These are phyloP conservation scores for Megaptera novaeangliae DNA, from an alignment of 2,113 vertebrate genomes.

Conservation along the genomic window DNA sequence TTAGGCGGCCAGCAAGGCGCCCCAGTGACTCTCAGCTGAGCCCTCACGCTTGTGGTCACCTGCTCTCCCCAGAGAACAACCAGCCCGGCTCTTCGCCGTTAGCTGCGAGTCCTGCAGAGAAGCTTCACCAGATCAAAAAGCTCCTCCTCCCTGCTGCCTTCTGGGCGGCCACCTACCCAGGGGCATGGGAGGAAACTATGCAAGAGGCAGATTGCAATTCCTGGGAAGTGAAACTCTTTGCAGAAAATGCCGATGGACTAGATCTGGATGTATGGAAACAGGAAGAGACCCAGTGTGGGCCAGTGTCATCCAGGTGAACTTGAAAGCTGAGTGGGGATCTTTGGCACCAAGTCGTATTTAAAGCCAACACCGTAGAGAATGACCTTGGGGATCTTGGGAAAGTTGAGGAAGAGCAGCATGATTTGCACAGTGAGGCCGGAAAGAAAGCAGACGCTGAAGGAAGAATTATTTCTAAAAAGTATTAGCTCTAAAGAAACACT, in stretches of 20 bases:
- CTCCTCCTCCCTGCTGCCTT: conserved; percentile 56
- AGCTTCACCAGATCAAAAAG: conserved; percentile 65
- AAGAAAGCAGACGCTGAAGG: conserved; percentile 24
- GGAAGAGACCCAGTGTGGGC: conserved; percentile 52
- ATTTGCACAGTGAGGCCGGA: conserved; percentile 27
- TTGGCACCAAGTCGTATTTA: conserved; percentile 38
- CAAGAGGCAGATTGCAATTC: conserved; percentile 64
- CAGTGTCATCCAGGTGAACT: conserved; percentile 17
- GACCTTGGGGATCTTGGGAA: conserved; percentile 60
- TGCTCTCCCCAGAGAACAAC: conserved; percentile 56
- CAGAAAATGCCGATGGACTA: conserved; percentile 40
- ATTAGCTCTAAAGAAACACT: background rate
- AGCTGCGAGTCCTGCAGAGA: conserved; percentile 59
- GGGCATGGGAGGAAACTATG: conserved; percentile 12
- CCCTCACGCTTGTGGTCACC: conserved; percentile 39
- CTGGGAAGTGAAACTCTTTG: conserved; percentile 58
- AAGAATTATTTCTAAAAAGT: conserved; percentile 29
- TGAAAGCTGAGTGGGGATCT: conserved; percentile 42
- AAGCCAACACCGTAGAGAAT: conserved; percentile 43
- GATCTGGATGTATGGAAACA: conserved; percentile 43
- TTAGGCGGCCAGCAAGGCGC: conserved; percentile 64
- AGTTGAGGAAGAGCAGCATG: background rate
- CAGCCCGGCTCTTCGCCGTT: conserved; percentile 39
- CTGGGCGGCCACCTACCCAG: conserved; percentile 45
- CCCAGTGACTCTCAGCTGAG: conserved; percentile 70